Conservation (phyloP, 2,113 vertebrate genomes). For the Prochilodus magdalenae region DNA sequence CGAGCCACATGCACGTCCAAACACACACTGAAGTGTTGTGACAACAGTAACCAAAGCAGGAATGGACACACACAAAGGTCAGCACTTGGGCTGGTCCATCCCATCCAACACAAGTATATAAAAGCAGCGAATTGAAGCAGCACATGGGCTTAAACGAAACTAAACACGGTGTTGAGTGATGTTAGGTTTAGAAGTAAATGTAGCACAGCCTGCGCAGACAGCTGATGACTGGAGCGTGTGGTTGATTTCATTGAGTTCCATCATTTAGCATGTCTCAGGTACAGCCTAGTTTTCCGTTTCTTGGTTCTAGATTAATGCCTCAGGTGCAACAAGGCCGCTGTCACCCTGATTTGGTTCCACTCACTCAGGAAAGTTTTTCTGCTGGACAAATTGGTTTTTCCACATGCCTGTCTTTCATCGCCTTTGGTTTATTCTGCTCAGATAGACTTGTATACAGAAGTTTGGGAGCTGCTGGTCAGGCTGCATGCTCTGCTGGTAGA, state of each 20-base stretch:
- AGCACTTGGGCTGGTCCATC: slow-evolving; percentile 22
- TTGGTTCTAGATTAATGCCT: slow-evolving; percentile 8
- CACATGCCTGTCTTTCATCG: neutral
- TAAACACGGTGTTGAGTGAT: neutral
- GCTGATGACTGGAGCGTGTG: neutral
- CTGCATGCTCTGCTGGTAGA: too few relatives aligned
- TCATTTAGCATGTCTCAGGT: neutral
- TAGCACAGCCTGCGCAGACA: neutral
- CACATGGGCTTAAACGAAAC: neutral
- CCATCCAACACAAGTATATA: slow-evolving; percentile 19
- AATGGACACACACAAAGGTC: slow-evolving; percentile 43
- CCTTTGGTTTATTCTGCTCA: neutral
- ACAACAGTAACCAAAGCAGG: slow-evolving; percentile 62
- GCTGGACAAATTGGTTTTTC: slow-evolving; percentile 33
- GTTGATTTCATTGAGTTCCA: too few relatives aligned
- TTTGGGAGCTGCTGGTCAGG: too few relatives aligned
- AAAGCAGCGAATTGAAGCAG: neutral
- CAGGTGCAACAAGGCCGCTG: neutral
- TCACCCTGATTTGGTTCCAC: slow-evolving; percentile 31
- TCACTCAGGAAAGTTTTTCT: slow-evolving; percentile 17
- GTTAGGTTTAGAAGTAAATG: neutral
- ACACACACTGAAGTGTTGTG: slow-evolving; percentile 49
- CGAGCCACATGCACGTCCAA: slow-evolving; percentile 39
- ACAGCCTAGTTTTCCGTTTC: neutral
- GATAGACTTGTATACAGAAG: too few relatives aligned